Evolutionary conservation across 2,888 invertebrate species (phyloP).

Genomic region (Acanthosepion pharaonis): DNA sequence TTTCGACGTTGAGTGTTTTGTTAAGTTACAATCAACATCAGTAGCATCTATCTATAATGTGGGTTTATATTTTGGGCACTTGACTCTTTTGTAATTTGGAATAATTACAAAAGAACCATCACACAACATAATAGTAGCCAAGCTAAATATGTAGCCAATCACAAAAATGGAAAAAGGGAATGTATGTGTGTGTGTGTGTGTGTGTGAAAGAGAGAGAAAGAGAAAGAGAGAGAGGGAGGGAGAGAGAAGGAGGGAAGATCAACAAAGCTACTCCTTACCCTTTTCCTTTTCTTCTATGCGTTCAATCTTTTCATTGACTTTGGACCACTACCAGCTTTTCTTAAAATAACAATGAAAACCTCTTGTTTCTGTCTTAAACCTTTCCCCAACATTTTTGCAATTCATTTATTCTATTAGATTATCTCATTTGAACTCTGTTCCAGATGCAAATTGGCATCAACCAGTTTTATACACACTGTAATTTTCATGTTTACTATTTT

Average conservation of each 20-base stretch:
- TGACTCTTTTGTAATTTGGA: neutral
- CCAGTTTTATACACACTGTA: neutral
- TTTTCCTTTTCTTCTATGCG: no score
- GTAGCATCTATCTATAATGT: no score
- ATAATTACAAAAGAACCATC: neutral
- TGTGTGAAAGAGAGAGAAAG: neutral
- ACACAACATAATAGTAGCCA: conserved; percentile 15
- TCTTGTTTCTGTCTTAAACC: neutral
- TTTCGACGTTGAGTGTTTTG: neutral
- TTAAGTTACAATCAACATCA: neutral
- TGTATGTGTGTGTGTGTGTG: neutral
- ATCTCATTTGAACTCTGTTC: neutral
- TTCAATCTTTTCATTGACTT: neutral
- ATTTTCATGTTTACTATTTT: no score
- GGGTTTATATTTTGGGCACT: neutral
- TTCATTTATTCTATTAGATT: conserved; percentile 18
- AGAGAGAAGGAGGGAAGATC: conserved; percentile 45
- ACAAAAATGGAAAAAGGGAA: neutral
- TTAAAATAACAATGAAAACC: neutral
- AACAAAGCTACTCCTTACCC: neutral
- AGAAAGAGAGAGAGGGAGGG: conserved; percentile 45
- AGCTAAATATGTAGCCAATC: conserved; percentile 42
- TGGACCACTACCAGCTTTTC: neutral
- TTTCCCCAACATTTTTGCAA: neutral
- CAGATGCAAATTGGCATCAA: neutral